Evolutionary conservation across 2,888 invertebrate species (phyloP).

Genomic region (Arenicola marina): DNA sequence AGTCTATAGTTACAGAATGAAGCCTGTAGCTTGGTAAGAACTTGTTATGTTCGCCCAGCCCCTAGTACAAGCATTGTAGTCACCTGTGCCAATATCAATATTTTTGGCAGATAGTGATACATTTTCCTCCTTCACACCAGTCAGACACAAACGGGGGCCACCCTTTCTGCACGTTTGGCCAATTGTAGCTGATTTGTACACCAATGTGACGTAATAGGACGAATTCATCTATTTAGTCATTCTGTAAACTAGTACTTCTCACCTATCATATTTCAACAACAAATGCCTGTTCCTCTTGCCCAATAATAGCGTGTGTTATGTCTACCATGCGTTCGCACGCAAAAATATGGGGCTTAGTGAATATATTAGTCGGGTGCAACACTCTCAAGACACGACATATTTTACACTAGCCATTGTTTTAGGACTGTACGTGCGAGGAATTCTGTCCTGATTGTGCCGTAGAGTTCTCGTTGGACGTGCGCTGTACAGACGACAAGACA

Average conservation of each 20-base stretch:
- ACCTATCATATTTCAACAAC: too few species aligned
- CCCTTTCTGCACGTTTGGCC: background rate
- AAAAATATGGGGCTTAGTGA: too few species aligned
- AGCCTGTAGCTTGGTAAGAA: too few species aligned
- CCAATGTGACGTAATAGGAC: background rate
- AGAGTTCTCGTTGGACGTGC: constrained; percentile 95
- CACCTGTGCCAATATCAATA: background rate
- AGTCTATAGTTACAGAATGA: constrained; percentile 31
- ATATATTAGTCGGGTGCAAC: too few species aligned
- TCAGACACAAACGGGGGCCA: too few species aligned
- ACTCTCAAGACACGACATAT: too few species aligned
- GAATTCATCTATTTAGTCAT: background rate
- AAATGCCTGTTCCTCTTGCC: background rate
- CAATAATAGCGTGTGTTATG: background rate
- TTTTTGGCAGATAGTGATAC: background rate
- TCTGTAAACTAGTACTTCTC: too few species aligned
- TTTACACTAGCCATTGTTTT: too few species aligned
- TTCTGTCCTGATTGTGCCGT: constrained; percentile 98
- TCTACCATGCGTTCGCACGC: background rate
- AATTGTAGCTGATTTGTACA: background rate
- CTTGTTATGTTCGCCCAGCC: background rate
- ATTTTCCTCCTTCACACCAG: too few species aligned
- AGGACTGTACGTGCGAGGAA: constrained; percentile 96
- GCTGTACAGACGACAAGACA: constrained; percentile 91
- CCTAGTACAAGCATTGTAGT: background rate